Conservation (phyloP, 2,888 invertebrate species). For the Argyresthia albistria region DNA sequence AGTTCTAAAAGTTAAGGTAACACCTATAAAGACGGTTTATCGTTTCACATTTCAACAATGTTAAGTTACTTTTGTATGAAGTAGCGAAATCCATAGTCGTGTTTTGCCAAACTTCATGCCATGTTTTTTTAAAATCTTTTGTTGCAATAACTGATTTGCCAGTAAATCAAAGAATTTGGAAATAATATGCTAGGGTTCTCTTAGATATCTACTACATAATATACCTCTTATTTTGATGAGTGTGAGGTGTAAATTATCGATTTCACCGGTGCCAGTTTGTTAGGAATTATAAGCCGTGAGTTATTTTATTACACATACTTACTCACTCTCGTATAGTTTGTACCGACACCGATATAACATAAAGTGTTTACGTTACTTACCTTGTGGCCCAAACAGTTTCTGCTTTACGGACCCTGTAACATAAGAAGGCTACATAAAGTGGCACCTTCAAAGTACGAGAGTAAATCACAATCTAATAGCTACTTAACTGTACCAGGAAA, state of each 20-base stretch:
- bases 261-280: no score
- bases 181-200: not conserved
- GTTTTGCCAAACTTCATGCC: not conserved
- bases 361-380: no score
- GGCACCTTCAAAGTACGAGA: not conserved
- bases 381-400: not conserved
- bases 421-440: not conserved
- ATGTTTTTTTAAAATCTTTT: not conserved
- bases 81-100: not conserved
- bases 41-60: constrained; percentile 1
- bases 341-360: not conserved
- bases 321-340: not conserved
- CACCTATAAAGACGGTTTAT: constrained; percentile 36
- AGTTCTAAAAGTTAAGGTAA: constrained; percentile 51
- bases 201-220: no score
- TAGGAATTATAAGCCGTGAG: no score
- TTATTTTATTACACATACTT: not conserved
- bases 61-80: constrained; percentile 1
- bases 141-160: not conserved
- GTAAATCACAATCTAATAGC: constrained; percentile 9
- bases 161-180: not conserved
- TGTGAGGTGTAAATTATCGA: no score
- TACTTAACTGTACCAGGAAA: constrained; percentile 23
- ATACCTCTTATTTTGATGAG: no score
- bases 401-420: not conserved